These are phyloP conservation scores for Arnoldichthys spilopterus DNA, from an alignment of 2,797 vertebrate genomes.

Conservation along the genomic window DNA sequence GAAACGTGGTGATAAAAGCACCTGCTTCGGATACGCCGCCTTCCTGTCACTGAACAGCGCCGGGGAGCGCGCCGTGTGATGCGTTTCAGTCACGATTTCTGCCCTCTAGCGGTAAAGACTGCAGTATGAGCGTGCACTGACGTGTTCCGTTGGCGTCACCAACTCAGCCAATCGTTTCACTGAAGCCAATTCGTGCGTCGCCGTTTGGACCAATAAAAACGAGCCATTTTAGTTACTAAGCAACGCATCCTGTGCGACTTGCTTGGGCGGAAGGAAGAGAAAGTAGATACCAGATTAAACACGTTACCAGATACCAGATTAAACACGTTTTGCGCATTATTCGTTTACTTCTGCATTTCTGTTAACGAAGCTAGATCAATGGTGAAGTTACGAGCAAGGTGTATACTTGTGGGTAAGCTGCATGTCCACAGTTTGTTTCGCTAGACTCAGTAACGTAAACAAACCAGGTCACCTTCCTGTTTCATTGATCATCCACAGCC, in stretches of 20 bases:
- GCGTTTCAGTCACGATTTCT: too few relatives aligned
- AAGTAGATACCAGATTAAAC: background rate
- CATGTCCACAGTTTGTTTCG: background rate
- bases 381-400: slow-evolving; percentile 80
- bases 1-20: too few relatives aligned
- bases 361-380: slow-evolving; percentile 53
- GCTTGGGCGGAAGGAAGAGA: slow-evolving; percentile 39
- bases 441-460: background rate
- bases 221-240: slow-evolving; percentile 66
- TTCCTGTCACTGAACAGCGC: too few relatives aligned
- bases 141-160: slow-evolving; percentile 8
- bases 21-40: too few relatives aligned
- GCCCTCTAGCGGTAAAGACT: slow-evolving; percentile 58
- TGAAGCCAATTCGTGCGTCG: background rate
- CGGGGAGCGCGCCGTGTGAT: too few relatives aligned
- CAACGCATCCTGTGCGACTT: slow-evolving; percentile 64
- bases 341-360: background rate
- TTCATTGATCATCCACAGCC: too few relatives aligned
- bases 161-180: slow-evolving; percentile 62
- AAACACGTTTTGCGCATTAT: background rate
- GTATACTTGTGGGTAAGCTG: slow-evolving; percentile 75
- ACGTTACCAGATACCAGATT: background rate
- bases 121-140: background rate
- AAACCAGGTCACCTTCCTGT: too few relatives aligned
- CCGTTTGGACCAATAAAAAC: slow-evolving; percentile 59